A percentile compares a stretch with the other conserved stretches of the same genome.
phyloP scores from a whole-genome alignment of 64 coral and sea anemone genomes.

The Anthopleura sola region DNA sequence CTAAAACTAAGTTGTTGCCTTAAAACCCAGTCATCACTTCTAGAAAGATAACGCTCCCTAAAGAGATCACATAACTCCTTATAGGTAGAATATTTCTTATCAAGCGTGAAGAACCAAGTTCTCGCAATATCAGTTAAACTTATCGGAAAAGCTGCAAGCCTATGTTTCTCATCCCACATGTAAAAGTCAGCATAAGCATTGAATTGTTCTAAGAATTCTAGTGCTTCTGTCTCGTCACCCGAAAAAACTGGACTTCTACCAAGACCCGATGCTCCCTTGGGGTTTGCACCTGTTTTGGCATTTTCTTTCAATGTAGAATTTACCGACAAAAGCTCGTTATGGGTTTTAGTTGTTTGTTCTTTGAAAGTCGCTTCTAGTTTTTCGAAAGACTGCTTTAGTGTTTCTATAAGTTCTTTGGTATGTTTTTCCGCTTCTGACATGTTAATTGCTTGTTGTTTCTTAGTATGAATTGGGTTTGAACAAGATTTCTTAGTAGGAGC shows the following conservation, averaged over 20 bases:
- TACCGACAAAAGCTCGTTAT: neutral
- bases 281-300: neutral
- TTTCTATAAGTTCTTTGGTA: neutral
- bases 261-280: neutral
- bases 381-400: neutral
- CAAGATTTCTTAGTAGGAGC: neutral
- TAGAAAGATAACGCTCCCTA: neutral
- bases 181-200: neutral
- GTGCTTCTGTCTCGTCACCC: neutral
- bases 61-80: neutral
- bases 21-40: slow-evolving; percentile 9
- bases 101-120: slow-evolving; percentile 1
- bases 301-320: neutral
- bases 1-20: neutral
- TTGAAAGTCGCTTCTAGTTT: neutral
- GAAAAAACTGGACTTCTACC: neutral
- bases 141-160: neutral
- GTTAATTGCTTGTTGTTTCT: too few relatives aligned
- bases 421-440: neutral
- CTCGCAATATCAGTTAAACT: neutral
- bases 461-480: too few relatives aligned
- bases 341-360: neutral
- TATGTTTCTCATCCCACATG: neutral
- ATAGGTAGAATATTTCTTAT: neutral
- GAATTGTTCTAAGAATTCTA: slow-evolving; percentile 3